Percentiles rank a stretch among this genome's conserved stretches.
These are phyloP conservation scores for Pogonomyrmex californicus DNA, from an alignment of 1,140 invertebrate genomes.

Conservation along the genomic window DNA sequence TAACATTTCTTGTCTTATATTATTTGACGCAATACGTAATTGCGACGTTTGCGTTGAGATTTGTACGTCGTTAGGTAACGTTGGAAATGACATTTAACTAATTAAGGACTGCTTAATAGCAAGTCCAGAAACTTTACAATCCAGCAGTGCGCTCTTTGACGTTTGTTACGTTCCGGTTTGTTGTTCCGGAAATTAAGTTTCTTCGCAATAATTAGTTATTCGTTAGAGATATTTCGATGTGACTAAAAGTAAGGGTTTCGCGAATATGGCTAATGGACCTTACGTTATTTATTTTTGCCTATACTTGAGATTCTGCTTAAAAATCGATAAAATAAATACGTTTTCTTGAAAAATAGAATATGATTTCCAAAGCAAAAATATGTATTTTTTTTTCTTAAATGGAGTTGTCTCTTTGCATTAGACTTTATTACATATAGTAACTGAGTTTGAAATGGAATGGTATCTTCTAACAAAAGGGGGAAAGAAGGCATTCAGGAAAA, in stretches of 20 bases:
- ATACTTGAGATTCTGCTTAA: not conserved
- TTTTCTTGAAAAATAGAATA: not conserved
- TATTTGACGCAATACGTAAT: constrained; percentile 26
- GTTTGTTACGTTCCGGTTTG: not conserved
- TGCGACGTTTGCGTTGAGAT: not conserved
- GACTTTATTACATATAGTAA: constrained; percentile 29
- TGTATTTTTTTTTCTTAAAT: not conserved
- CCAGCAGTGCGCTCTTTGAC: constrained; percentile 27
- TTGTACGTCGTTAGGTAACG: constrained; percentile 1
- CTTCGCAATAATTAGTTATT: constrained; percentile 51
- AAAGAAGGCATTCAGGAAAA: constrained; percentile 22
- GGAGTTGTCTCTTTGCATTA: not conserved
- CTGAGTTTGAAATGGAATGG: constrained; percentile 30
- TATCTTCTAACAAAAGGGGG: not conserved
- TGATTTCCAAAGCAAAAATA: constrained; percentile 3
- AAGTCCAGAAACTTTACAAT: constrained; percentile 28
- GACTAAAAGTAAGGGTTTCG: not conserved
- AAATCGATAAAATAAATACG: not conserved
- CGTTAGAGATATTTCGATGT: constrained; percentile 2
- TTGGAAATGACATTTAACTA: constrained; percentile 49
- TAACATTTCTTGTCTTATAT: not conserved
- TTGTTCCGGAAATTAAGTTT: constrained; percentile 43
- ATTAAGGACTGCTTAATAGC: constrained; percentile 30
- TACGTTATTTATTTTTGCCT: not conserved
- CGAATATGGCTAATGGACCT: not conserved